Conservation (phyloP, 2,113 vertebrate species). For the Ceratotherium simum region DNA sequence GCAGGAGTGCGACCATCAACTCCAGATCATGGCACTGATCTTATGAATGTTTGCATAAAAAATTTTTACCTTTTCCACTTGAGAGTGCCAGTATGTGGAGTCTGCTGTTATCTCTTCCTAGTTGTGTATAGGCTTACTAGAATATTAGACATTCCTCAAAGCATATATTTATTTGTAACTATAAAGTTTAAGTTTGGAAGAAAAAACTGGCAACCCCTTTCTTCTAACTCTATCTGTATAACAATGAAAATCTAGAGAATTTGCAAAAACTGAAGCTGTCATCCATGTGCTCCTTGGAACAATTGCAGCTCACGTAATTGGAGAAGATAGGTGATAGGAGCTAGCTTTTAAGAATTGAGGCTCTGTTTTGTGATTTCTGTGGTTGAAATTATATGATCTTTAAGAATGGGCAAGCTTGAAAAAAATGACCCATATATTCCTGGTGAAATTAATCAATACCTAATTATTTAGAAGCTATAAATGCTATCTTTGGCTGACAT, state of each 20-base stretch:
- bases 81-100: accelerated
- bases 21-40: accelerated
- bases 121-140: neutral
- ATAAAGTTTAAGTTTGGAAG: neutral
- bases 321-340: neutral
- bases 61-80: neutral
- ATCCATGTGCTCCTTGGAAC: neutral
- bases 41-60: neutral
- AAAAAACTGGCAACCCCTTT: neutral
- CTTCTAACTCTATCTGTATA: neutral
- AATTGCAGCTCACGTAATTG: neutral
- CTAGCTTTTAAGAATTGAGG: conserved; percentile 44
- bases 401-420: conserved; percentile 75
- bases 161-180: neutral
- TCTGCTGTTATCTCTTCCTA: neutral
- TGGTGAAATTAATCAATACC: conserved; percentile 87
- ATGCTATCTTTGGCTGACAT: conserved; percentile 82
- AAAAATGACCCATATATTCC: conserved; percentile 63
- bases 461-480: conserved; percentile 88
- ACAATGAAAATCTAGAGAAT: neutral
- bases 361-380: conserved; percentile 56
- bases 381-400: conserved; percentile 78
- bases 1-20: neutral
- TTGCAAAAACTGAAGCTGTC: neutral
- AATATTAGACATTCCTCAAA: neutral